Evolutionary conservation across 2,888 invertebrate species (phyloP).

Genomic region (Rotaria sp.): DNA sequence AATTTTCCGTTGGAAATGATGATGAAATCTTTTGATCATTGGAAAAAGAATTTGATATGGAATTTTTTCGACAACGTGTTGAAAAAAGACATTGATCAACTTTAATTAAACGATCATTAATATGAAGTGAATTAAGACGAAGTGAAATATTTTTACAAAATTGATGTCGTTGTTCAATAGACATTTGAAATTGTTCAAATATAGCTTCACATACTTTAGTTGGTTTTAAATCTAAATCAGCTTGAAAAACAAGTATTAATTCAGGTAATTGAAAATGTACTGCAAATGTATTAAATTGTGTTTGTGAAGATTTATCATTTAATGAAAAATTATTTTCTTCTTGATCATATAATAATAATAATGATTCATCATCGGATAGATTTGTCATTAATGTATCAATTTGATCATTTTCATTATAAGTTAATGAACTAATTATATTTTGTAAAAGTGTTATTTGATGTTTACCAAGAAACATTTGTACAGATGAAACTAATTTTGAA

Average conservation of each 20-base stretch:
- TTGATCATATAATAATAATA: neutral
- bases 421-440: conserved; percentile 27
- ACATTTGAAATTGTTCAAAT: conserved; percentile 7
- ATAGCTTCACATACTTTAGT: conserved; percentile 2
- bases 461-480: conserved; percentile 24
- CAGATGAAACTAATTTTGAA: conserved; percentile 7
- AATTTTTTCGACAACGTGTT: conserved; percentile 21
- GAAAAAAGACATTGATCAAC: conserved; percentile 17
- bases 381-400: neutral
- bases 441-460: neutral
- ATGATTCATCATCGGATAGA: neutral
- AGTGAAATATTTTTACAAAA: neutral
- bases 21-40: neutral
- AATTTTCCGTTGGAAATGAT: neutral
- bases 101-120: neutral
- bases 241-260: neutral
- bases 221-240: conserved; percentile 29
- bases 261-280: conserved; percentile 17
- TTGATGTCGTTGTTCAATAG: neutral
- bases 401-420: conserved; percentile 28
- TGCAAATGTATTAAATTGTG: neutral
- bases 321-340: neutral
- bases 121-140: neutral
- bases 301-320: neutral
- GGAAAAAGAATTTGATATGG: neutral